Base-by-base conservation (phyloP, 1,140 invertebrate genomes). In the Cheumatopsyche charites region DNA sequence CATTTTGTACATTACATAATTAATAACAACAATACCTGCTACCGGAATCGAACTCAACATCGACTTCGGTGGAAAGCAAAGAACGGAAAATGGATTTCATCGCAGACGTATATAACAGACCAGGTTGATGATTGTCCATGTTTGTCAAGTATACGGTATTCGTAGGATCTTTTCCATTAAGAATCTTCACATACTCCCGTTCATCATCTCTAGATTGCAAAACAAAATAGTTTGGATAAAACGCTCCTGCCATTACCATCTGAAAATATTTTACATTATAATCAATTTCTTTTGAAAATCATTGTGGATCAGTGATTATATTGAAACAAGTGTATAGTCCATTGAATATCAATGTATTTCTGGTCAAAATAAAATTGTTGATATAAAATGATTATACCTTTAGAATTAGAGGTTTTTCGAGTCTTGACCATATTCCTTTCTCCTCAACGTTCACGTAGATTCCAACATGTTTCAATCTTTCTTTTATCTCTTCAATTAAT, bases 211-310 rank as follows among this genome's bases (percentile, higher is more conserved):
- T 85, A 43, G 80, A 82, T 15, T 79, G 80, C 41, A 89, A 88
- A 11, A 90, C 77, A 82, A 94, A 98, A 79, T 94, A 97, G 80
- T 97, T 90, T 0, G 96, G 96, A 84, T 97, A 98, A 82, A 98
- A 97, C 17, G 93, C 93, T 9, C 91, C 92, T 72, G 89, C 89
- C 36, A 94, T 81, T 1, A 91, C 83, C 36, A 94, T 79, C 90
- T 93, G 29, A 4, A 36, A 36, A 4, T n/a, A n/a, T n/a, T n/a
- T n/a, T n/a, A n/a, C n/a, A n/a, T n/a, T n/a, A n/a, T n/a, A n/a
- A 77, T n/a, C n/a, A n/a, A n/a, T n/a, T n/a, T n/a, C 19, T 63
- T 17, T 63, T 36, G 4, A 15, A 23, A 36, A 63, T 23, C 4
- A 41, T 17, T 41, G 7, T 63, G 15, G 13, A 2, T 70, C 12